Evolutionary conservation across 1,140 invertebrate species (phyloP).

Genomic region (Hyles vespertilio): DNA sequence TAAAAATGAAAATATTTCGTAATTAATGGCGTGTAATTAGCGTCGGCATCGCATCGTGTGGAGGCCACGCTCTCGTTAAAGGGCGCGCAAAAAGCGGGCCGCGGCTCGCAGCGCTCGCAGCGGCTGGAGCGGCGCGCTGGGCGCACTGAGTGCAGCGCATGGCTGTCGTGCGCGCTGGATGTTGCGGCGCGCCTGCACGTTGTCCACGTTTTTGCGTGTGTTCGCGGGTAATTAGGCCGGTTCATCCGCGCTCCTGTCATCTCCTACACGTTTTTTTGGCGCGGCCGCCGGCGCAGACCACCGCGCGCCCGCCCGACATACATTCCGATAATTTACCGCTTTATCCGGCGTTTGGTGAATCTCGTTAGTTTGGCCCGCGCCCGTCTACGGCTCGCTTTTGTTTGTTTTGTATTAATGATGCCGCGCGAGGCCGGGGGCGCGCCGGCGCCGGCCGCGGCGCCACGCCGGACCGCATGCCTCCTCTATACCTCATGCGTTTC

Average conservation of each 20-base stretch:
- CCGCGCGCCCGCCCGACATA: constrained; percentile 48
- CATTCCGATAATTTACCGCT: constrained; percentile 73
- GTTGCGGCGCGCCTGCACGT: constrained; percentile 34
- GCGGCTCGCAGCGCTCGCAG: constrained; percentile 33
- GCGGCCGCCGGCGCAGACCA: constrained; percentile 48
- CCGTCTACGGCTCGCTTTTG: constrained; percentile 69
- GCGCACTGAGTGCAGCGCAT: constrained; percentile 19
- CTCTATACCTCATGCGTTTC: constrained; percentile 70
- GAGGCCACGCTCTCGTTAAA: constrained; percentile 36
- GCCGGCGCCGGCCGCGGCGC: constrained; percentile 67
- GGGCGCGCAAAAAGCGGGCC: constrained; percentile 29
- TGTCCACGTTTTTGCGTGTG: constrained; percentile 40
- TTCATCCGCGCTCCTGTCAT: constrained; percentile 63
- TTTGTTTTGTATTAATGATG: constrained; percentile 74
- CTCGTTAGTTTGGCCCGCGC: constrained; percentile 68
- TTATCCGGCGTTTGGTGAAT: constrained; percentile 70
- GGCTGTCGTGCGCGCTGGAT: constrained; percentile 31
- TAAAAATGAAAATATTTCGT: constrained; percentile 40
- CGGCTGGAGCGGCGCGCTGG: constrained; percentile 29
- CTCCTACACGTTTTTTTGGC: constrained; percentile 64
- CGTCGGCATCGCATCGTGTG: constrained; percentile 28
- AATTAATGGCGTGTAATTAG: constrained; percentile 51
- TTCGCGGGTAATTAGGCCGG: constrained; percentile 46
- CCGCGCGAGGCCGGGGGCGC: constrained; percentile 58
- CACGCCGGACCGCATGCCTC: constrained; percentile 58